Evolutionary conservation across 2,113 vertebrate species (phyloP).

Genomic region (Triplophysa tibetana): DNA sequence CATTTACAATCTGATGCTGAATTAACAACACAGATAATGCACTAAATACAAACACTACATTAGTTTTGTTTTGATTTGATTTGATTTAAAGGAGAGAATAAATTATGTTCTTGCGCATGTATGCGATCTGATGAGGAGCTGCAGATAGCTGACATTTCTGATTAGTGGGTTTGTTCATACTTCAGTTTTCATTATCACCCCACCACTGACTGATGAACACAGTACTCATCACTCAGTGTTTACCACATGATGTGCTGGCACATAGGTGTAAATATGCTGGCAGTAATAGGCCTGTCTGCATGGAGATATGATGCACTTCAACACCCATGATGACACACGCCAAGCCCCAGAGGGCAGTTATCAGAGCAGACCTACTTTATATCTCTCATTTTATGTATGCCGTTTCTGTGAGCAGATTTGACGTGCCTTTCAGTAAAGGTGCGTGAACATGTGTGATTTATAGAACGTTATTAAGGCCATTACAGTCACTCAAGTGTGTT

Average conservation of each 20-base stretch:
- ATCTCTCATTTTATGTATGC: background rate
- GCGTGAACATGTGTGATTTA: background rate
- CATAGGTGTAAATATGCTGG: slow-evolving; percentile 28
- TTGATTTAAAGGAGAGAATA: slow-evolving; percentile 20
- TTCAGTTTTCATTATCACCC: slow-evolving; percentile 38
- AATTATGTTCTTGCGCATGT: background rate
- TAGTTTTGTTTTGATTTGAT: slow-evolving; percentile 24
- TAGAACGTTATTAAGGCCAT: background rate
- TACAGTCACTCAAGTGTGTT: background rate
- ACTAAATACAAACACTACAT: slow-evolving; percentile 4
- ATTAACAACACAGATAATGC: slow-evolving; percentile 3
- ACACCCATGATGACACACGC: slow-evolving; percentile 41
- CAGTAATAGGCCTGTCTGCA: slow-evolving; percentile 20
- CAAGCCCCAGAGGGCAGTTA: slow-evolving; percentile 26
- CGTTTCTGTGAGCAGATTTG: background rate
- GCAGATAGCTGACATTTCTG: slow-evolving; percentile 35
- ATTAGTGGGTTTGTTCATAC: slow-evolving; percentile 31
- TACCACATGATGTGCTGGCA: slow-evolving; percentile 31
- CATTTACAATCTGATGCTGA: background rate
- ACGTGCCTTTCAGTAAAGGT: background rate
- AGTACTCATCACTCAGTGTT: slow-evolving; percentile 36
- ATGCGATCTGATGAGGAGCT: background rate
- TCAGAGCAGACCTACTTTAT: slow-evolving; percentile 6
- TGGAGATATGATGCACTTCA: slow-evolving; percentile 42
- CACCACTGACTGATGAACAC: slow-evolving; percentile 41